These are phyloP conservation scores for Scaeva pyrastri DNA, from an alignment of 2,888 invertebrate species.

Conservation along the genomic window DNA sequence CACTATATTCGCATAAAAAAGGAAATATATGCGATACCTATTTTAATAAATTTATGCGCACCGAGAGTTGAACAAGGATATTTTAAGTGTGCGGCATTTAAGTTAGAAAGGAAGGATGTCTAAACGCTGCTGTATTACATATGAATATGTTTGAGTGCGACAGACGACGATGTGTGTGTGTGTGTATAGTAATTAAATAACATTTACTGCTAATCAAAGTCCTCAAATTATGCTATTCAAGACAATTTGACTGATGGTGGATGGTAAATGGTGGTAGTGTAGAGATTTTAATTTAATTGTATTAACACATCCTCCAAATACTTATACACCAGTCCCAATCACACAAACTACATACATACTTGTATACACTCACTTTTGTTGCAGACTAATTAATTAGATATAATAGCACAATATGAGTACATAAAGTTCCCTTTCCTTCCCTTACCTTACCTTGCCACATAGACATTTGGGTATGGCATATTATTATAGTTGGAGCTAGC, in stretches of 20 bases:
- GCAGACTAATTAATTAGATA: not conserved
- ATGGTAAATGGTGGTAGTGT: not conserved
- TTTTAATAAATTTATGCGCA: constrained; percentile 31
- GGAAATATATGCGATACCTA: constrained; percentile 15
- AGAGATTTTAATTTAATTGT: constrained; percentile 9
- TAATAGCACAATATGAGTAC: not conserved
- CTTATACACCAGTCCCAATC: not conserved
- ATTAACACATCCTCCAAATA: not conserved
- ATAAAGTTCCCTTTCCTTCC: not conserved
- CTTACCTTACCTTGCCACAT: not conserved
- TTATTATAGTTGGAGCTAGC: not conserved
- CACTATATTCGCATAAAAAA: not conserved
- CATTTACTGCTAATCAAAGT: constrained; percentile 17
- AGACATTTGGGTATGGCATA: not conserved
- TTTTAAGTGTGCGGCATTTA: not conserved
- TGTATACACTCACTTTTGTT: not conserved
- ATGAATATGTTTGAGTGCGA: too few relatives aligned
- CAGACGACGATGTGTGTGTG: not conserved
- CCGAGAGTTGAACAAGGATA: not conserved
- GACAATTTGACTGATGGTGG: constrained; percentile 13
- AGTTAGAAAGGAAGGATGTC: not conserved
- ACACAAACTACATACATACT: too few relatives aligned
- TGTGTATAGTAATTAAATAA: constrained; percentile 20
- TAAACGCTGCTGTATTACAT: not conserved
- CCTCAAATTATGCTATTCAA: constrained; percentile 13